These are phyloP conservation scores for Epizoanthus stellaris DNA, from an alignment of 92 coral and sea anemone species.

Conservation along the genomic window DNA sequence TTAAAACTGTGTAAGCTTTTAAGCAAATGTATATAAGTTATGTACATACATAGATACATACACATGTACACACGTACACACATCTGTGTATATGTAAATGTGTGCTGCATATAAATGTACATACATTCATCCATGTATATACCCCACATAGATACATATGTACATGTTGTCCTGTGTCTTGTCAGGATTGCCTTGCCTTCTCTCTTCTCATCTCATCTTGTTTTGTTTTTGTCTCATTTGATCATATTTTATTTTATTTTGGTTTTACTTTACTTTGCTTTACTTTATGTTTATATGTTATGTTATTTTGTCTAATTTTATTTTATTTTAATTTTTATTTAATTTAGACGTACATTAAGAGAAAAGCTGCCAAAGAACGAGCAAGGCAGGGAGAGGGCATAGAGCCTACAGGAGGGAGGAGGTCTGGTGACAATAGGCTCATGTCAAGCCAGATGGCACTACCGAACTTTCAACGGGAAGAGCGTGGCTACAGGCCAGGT, in stretches of 20 bases:
- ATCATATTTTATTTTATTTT: not conserved
- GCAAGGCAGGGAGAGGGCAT: conserved; percentile 80
- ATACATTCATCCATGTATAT: too few relatives aligned
- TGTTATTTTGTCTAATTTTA: not conserved
- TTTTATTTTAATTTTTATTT: not conserved
- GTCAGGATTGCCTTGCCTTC: too few relatives aligned
- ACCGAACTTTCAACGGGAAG: conserved; percentile 90
- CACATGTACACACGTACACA: too few relatives aligned
- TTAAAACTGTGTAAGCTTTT: too few relatives aligned
- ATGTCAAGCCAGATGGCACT: conserved; percentile 77
- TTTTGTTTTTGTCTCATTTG: not conserved
- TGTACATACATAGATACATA: too few relatives aligned
- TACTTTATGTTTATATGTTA: not conserved
- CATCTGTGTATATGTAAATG: too few relatives aligned
- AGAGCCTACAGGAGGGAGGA: conserved; percentile 48
- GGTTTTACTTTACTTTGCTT: too few relatives aligned
- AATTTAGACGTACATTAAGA: conserved; percentile 78
- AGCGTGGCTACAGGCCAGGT: conserved; percentile 89
- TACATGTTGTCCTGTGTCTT: too few relatives aligned
- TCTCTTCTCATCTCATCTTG: not conserved
- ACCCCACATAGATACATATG: too few relatives aligned
- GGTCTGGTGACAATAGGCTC: conserved; percentile 44
- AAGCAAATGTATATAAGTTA: too few relatives aligned
- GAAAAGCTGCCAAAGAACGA: conserved; percentile 86
- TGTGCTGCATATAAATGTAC: too few relatives aligned